These are phyloP conservation scores for Schlechtendalia chinensis DNA, from an alignment of 1,140 invertebrate genomes.

Conservation along the genomic window DNA sequence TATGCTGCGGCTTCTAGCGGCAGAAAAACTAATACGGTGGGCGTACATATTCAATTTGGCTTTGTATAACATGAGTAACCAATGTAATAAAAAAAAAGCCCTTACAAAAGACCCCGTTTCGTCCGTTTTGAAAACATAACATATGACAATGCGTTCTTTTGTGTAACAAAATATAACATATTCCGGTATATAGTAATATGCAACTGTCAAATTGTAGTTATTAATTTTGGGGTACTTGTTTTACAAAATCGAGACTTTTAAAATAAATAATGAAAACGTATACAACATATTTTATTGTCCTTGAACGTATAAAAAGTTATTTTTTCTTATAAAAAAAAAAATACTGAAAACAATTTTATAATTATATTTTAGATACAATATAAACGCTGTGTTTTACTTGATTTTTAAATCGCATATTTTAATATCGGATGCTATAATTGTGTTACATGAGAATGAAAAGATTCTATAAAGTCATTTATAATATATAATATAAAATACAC, in stretches of 20 bases:
- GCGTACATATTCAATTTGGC: conserved; percentile 49
- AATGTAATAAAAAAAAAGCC: conserved; percentile 47
- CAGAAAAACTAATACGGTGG: conserved; percentile 48
- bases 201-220: conserved; percentile 49
- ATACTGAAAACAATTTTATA: too few relatives aligned
- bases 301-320: not conserved
- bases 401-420: too few relatives aligned
- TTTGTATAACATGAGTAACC: conserved; percentile 46
- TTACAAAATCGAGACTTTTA: conserved; percentile 10
- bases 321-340: too few relatives aligned
- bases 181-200: conserved; percentile 40
- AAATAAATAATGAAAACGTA: not conserved
- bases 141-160: conserved; percentile 45
- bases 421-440: too few relatives aligned
- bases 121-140: conserved; percentile 44
- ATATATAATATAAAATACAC: too few relatives aligned
- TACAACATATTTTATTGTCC: not conserved
- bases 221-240: conserved; percentile 41
- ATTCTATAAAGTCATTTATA: too few relatives aligned
- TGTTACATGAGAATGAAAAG: too few relatives aligned
- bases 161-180: conserved; percentile 48
- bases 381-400: too few relatives aligned
- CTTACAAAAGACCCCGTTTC: conserved; percentile 39
- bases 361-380: too few relatives aligned
- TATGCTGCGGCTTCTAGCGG: conserved; percentile 44